phyloP scores from a whole-genome alignment of 2,888 invertebrate species.

The Volucella zonaria region DNA sequence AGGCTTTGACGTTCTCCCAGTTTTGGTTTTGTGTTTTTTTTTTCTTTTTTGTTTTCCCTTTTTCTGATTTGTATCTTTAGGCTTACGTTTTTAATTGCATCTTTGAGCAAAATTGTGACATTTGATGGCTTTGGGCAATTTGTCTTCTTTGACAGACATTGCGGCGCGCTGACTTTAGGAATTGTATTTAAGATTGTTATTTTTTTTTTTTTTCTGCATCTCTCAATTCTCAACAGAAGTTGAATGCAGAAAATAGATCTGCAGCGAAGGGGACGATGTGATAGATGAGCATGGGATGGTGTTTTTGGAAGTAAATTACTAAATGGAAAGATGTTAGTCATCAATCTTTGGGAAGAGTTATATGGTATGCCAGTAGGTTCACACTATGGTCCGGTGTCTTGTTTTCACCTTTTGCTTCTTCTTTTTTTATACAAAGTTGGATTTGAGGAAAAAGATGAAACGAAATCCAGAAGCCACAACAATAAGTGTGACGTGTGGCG shows the following conservation, averaged over 20 bases:
- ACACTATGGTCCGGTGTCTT: background rate
- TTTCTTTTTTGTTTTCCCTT: background rate
- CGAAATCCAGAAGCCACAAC: no score
- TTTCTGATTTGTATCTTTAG: background rate
- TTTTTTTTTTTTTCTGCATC: background rate
- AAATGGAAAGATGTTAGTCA: slow-evolving; percentile 57
- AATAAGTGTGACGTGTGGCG: no score
- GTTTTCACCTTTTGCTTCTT: background rate
- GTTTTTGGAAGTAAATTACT: slow-evolving; percentile 57
- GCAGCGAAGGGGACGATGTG: slow-evolving; percentile 33
- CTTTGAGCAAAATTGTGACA: slow-evolving; percentile 70
- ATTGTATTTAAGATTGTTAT: slow-evolving; percentile 20
- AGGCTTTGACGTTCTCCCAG: background rate
- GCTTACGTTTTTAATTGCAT: slow-evolving; percentile 63
- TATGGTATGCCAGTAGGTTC: slow-evolving; percentile 40
- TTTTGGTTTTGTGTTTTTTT: background rate
- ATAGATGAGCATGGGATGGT: slow-evolving; percentile 62
- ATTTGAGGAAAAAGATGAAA: no score
- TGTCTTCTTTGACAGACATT: slow-evolving; percentile 71
- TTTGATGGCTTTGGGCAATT: slow-evolving; percentile 68
- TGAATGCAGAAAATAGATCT: slow-evolving; percentile 46
- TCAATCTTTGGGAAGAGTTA: slow-evolving; percentile 60
- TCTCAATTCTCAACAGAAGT: slow-evolving; percentile 17
- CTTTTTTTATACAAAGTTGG: background rate
- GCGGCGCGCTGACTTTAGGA: slow-evolving; percentile 24